A percentile compares a stretch with the other conserved stretches of the same genome.
Evolutionary conservation across 2,113 vertebrate genomes (phyloP).

Genomic region (Chroicocephalus ridibundus): DNA sequence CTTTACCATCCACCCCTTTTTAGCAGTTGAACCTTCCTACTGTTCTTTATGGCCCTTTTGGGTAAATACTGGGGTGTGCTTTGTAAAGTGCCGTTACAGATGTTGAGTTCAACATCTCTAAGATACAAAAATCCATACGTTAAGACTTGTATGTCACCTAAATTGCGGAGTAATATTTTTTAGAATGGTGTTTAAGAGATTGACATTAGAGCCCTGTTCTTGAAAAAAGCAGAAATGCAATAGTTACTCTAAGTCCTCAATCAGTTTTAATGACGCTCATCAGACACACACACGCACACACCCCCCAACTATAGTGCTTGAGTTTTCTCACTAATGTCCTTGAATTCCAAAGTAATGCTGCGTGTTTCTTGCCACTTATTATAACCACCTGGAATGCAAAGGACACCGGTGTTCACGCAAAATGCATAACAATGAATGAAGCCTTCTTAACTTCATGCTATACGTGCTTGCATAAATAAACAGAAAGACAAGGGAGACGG

Average conservation of each 20-base stretch:
- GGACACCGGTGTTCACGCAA: neutral
- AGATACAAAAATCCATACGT: conserved; percentile 13
- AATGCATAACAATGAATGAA: neutral
- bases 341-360: conserved; percentile 58
- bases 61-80: conserved; percentile 23
- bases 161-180: conserved; percentile 40
- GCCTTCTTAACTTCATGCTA: neutral
- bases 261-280: conserved; percentile 26
- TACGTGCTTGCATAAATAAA: neutral
- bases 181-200: conserved; percentile 28
- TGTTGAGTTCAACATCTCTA: conserved; percentile 38
- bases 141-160: conserved; percentile 51
- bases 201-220: conserved; percentile 33
- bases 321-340: conserved; percentile 26
- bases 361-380: conserved; percentile 30
- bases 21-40: neutral
- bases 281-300: neutral
- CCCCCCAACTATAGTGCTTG: conserved; percentile 19
- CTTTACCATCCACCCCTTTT: neutral
- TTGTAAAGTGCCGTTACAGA: neutral
- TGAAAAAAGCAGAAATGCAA: conserved; percentile 19
- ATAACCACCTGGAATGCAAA: conserved; percentile 50
- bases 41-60: conserved; percentile 19
- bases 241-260: conserved; percentile 42
- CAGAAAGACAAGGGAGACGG: neutral